These are phyloP conservation scores for Glyphotaelius pellucidus DNA, from an alignment of 2,888 invertebrate genomes.

Conservation along the genomic window DNA sequence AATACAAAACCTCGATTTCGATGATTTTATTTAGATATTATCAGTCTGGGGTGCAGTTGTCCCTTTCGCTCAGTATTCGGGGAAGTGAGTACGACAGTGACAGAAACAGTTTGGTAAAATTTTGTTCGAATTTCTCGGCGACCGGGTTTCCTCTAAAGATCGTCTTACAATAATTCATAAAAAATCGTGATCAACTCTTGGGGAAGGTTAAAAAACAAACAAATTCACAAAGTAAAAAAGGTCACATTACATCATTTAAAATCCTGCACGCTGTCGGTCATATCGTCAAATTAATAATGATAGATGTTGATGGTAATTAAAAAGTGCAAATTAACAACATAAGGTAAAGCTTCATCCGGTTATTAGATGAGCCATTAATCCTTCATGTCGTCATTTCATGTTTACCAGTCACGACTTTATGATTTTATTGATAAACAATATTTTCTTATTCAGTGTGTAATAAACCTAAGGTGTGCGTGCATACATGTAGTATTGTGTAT, in stretches of 20 bases:
- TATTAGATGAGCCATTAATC: not conserved
- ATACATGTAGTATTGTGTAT: no score
- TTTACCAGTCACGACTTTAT: conserved; percentile 26
- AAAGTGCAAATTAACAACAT: not conserved
- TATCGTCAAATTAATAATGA: not conserved
- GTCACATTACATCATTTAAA: not conserved
- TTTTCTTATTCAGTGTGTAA: not conserved
- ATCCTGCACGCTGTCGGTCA: not conserved
- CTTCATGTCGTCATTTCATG: conserved; percentile 18
- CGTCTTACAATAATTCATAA: no score
- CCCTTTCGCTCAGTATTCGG: no score
- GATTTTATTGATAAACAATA: not conserved
- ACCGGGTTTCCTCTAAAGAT: no score
- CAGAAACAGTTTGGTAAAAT: no score
- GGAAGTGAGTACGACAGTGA: no score
- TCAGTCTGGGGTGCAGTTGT: no score
- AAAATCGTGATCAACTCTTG: not conserved
- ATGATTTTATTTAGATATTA: no score
- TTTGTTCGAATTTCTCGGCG: no score
- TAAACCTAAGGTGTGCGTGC: not conserved
- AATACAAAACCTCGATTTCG: no score
- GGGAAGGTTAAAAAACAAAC: not conserved
- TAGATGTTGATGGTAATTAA: conserved; percentile 9
- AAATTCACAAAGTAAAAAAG: not conserved
- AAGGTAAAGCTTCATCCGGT: conserved; percentile 2